Evolutionary conservation across 2,888 invertebrate species (phyloP), one percentile per base, ranked within the genome.

Genomic region (Danaus chrysippus): DNA sequence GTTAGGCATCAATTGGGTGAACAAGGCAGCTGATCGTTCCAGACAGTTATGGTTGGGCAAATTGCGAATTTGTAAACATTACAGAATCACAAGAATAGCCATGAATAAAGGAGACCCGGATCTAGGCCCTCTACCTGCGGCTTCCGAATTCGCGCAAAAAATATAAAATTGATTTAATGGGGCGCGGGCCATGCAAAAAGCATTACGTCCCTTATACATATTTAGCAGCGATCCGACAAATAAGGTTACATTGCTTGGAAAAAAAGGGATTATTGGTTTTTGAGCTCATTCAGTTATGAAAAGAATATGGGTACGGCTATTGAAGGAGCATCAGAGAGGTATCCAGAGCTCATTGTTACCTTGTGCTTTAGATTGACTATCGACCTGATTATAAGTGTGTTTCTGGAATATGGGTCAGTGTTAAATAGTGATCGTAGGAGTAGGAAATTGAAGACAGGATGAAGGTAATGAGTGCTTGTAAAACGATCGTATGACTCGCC

Each of bases 141-240:
- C 89, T 91, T 91, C 90, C 90, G 90, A 90, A 87, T 83, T 78
- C 78, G 76, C 78, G 77, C 83, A 88, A 90, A 88, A 90, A 89
- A 84, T 73, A 63, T 71, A 76, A 83, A 87, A 87, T 86, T 86
- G 84, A 87, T 86, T 86, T 87, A 86, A 82, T 82, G 78, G 82
- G 76, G 75, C 75, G 74, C 78, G 82, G 76, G 75, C 75, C 74
- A 67, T 77, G 78, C 82, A 89, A 88, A 90, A 89, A 87, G 79
- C 74, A 79, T 81, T 83, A 77, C 81, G 82, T 83, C 84, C 86
- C 83, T 83, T 89, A 78, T 86, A n/a, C n/a, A n/a, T n/a, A 83
- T 84, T 86, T 87, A 87, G 79, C 84, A 17, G 17, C 84, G 86
- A 86, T 83, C 76, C 76, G 75, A 81, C 83, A 87, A 87, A 87